phyloP scores from a whole-genome alignment of 2,888 invertebrate species.

The Arenicola marina region DNA sequence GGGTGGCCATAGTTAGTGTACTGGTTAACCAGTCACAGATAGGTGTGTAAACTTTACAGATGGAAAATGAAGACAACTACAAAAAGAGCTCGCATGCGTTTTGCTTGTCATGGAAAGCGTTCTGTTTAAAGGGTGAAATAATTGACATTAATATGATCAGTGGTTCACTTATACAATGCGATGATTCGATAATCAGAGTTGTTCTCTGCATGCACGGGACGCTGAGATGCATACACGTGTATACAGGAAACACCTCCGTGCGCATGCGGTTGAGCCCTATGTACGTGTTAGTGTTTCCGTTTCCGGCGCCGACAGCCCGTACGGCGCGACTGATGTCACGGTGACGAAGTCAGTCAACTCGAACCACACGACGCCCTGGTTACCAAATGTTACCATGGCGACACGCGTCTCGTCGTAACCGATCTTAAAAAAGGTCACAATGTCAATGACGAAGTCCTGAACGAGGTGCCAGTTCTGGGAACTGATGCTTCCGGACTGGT shows the following conservation, averaged over 20 bases:
- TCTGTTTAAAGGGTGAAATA: no score
- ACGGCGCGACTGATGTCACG: conserved; percentile 16
- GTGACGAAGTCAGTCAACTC: conserved; percentile 13
- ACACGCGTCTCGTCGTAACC: conserved; percentile 18
- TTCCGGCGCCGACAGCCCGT: conserved; percentile 14
- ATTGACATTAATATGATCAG: no score
- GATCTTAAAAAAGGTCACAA: conserved; percentile 12
- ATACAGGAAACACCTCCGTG: conserved; percentile 23
- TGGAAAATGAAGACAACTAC: no score
- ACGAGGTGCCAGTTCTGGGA: conserved; percentile 32
- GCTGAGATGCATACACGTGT: no score
- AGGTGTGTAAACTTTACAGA: no score
- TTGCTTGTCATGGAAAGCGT: no score
- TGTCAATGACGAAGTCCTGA: conserved; percentile 19
- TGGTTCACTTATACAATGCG: no score
- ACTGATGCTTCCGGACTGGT: conserved; percentile 32
- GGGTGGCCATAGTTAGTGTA: no score
- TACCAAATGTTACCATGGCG: conserved; percentile 21
- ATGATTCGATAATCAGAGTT: no score
- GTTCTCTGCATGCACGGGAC: no score
- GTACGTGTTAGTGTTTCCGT: conserved; percentile 27
- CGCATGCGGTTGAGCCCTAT: conserved; percentile 21
- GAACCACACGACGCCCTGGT: conserved; percentile 14
- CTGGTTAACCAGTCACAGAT: no score
- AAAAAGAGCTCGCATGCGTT: no score